A percentile compares a stretch with the other conserved stretches of the same genome.
phyloP scores from a whole-genome alignment of 2,797 vertebrate genomes.

The Premnoplex brunnescens region DNA sequence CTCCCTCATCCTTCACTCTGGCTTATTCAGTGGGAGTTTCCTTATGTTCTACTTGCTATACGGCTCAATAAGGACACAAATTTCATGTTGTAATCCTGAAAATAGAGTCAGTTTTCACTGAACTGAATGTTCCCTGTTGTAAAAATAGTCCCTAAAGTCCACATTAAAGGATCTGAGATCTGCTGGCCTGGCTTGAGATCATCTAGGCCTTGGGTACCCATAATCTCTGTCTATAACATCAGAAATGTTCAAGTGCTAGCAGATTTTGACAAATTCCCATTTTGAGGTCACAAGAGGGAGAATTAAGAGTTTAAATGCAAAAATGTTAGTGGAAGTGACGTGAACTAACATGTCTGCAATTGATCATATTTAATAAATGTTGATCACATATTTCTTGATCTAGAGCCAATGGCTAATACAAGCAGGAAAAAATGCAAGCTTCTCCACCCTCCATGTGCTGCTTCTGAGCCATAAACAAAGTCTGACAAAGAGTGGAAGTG shows the following conservation, averaged over 20 bases:
- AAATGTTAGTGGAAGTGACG: neutral
- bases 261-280: neutral
- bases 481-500: neutral
- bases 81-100: neutral
- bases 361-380: neutral
- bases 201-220: neutral
- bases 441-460: neutral
- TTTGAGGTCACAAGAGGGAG: neutral
- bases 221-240: neutral
- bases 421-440: slow-evolving; percentile 9
- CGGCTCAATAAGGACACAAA: neutral
- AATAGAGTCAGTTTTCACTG: neutral
- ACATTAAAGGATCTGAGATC: neutral
- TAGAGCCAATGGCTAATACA: slow-evolving; percentile 21
- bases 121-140: neutral
- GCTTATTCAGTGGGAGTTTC: neutral
- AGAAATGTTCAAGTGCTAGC: neutral
- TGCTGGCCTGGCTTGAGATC: neutral
- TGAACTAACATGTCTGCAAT: neutral
- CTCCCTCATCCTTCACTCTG: neutral
- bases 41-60: neutral
- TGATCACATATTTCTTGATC: slow-evolving; percentile 20
- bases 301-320: slow-evolving; percentile 29
- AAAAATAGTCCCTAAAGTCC: neutral
- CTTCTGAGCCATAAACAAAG: slow-evolving; percentile 13